Percentiles rank a stretch among this genome's conserved stretches.
These are phyloP conservation scores for Camponotus vicinus DNA, from an alignment of 1,140 invertebrate species.

Conservation along the genomic window DNA sequence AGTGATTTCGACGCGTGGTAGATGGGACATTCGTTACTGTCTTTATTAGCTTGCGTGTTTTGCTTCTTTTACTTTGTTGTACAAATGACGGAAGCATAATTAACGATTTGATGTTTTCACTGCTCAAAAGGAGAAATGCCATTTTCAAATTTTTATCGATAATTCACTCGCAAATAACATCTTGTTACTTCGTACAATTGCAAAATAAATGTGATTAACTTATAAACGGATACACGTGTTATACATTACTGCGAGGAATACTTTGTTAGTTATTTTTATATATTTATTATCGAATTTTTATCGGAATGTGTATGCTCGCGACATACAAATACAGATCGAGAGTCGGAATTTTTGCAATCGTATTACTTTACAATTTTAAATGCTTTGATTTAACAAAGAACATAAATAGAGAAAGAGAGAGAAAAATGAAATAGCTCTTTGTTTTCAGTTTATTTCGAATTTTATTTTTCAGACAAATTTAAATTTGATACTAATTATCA, in stretches of 20 bases:
- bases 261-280: neutral
- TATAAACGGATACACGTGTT: neutral
- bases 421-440: too few species aligned
- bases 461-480: neutral
- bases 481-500: neutral
- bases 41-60: slow-evolving; percentile 47
- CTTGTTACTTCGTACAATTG: neutral
- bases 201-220: slow-evolving; percentile 19
- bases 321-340: neutral
- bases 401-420: too few species aligned
- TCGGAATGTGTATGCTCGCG: neutral
- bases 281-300: neutral
- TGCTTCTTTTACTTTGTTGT: slow-evolving; percentile 12
- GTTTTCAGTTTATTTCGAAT: neutral
- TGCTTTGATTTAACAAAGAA: neutral
- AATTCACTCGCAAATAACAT: neutral
- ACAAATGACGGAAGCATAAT: slow-evolving; percentile 16
- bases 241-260: neutral
- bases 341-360: neutral
- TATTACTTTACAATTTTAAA: neutral
- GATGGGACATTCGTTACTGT: slow-evolving; percentile 51
- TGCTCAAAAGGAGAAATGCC: neutral
- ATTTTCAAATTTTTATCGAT: slow-evolving; percentile 29
- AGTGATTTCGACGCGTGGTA: slow-evolving; percentile 60
- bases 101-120: slow-evolving; percentile 42